phyloP scores from a whole-genome alignment of 2,888 invertebrate species.

The Caenorhabditis angaria region DNA sequence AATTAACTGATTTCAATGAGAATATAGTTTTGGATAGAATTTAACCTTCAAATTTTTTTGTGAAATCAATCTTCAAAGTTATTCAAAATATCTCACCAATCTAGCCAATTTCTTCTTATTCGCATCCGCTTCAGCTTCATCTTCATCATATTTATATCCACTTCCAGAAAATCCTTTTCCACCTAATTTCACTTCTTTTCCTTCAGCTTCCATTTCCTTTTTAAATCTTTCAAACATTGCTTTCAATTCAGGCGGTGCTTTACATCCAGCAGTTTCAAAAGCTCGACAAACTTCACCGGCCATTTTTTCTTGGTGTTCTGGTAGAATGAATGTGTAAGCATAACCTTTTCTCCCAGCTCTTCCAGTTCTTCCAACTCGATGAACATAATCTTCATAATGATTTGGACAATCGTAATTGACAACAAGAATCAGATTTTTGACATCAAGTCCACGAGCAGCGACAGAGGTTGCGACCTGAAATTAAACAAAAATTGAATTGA shows the following conservation, averaged over 20 bases:
- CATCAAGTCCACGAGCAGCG: constrained; percentile 96
- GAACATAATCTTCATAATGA: constrained; percentile 99
- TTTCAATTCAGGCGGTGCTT: constrained; percentile 81
- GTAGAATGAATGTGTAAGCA: constrained; percentile 95
- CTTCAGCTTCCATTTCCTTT: constrained; percentile 87
- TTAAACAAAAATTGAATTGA: neutral
- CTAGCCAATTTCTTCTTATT: constrained; percentile 98
- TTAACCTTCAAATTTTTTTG: constrained; percentile 9
- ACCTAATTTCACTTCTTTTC: constrained; percentile 61
- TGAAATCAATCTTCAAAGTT: constrained; percentile 4
- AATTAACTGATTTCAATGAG: too few species aligned
- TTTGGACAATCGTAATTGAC: constrained; percentile 99
- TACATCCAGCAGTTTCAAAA: constrained; percentile 81
- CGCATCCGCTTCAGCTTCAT: constrained; percentile 91
- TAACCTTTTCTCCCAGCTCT: constrained; percentile 89
- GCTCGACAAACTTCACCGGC: constrained; percentile 85
- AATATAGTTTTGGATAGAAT: too few species aligned
- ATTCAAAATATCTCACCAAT: constrained; percentile 79
- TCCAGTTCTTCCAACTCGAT: constrained; percentile 80
- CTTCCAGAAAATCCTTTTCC: constrained; percentile 83
- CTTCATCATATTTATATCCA: constrained; percentile 92
- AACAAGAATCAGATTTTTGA: constrained; percentile 94
- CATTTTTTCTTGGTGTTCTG: constrained; percentile 87
- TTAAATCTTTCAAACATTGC: constrained; percentile 89
- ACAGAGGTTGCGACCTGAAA: constrained; percentile 89